phyloP scores from a whole-genome alignment of 2,113 vertebrate genomes.

The chimpanzee (Pan troglodytes) region NHGRI_mPanTro3-v2.1_pri NC_072403.2:107037001-107037500 shows the following conservation, averaged over 20 bases:
- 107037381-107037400: neutral
- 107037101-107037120: neutral
- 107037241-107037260: neutral
- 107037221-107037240: neutral
- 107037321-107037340: neutral
- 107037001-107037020: neutral
- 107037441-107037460: neutral
- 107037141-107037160: neutral
- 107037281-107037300: neutral
- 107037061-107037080: neutral
- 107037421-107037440: neutral
- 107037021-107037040: neutral
- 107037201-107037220: neutral
- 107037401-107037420: neutral
- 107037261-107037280: neutral
- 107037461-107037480: neutral
- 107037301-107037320: neutral
- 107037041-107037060: neutral
- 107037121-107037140: neutral
- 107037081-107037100: neutral
- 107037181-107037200: neutral
- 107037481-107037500: neutral
- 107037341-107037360: too few relatives aligned
- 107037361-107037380: neutral
- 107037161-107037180: neutral